Conservation (phyloP, 2,888 invertebrate species). For the Cryptops parisi region DNA sequence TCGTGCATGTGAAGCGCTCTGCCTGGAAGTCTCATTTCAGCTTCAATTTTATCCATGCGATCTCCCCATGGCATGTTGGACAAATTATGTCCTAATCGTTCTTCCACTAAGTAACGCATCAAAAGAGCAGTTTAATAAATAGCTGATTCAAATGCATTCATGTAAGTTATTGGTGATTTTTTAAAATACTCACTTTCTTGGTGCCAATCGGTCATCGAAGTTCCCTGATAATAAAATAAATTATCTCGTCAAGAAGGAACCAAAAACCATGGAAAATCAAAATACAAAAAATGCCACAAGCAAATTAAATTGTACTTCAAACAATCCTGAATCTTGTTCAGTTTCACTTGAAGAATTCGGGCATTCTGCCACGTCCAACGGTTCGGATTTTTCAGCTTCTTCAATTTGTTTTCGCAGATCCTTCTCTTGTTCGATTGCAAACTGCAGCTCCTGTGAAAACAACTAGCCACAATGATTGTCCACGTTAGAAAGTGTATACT, state of each 20-base stretch:
- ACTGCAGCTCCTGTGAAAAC: conserved; percentile 30
- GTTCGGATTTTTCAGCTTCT: conserved; percentile 34
- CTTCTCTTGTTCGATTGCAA: conserved; percentile 42
- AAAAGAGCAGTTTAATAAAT: neutral
- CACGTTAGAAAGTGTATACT: too few species aligned
- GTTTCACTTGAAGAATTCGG: too few species aligned
- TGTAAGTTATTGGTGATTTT: too few species aligned
- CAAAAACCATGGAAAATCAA: too few species aligned
- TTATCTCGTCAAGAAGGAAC: too few species aligned
- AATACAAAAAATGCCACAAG: too few species aligned
- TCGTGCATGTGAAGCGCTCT: conserved; percentile 84
- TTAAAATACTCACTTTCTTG: neutral
- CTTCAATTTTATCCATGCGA: conserved; percentile 44
- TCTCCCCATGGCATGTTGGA: conserved; percentile 68
- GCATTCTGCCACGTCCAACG: too few species aligned
- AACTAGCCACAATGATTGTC: too few species aligned
- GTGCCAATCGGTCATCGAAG: conserved; percentile 26
- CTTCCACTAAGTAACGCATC: conserved; percentile 8
- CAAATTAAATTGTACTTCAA: neutral
- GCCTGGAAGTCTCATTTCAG: conserved; percentile 72
- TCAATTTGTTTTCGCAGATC: conserved; percentile 43
- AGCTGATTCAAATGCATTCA: too few species aligned
- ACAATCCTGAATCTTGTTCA: neutral
- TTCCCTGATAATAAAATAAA: too few species aligned
- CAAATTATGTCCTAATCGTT: conserved; percentile 11